phyloP scores from a whole-genome alignment of 2,888 invertebrate genomes.

The Dolomedes plantarius region DNA sequence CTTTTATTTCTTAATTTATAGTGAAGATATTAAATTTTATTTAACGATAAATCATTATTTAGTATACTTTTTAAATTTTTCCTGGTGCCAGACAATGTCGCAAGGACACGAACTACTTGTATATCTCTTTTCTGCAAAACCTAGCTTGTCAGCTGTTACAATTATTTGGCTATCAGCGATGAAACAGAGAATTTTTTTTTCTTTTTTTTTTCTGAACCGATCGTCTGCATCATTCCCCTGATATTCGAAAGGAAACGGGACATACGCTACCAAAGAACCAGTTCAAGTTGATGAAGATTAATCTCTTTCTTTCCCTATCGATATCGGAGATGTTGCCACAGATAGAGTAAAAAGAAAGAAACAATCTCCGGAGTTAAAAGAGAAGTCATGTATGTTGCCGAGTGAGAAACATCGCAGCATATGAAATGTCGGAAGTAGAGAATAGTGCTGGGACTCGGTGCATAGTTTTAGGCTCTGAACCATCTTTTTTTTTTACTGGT shows the following conservation, averaged over 20 bases:
- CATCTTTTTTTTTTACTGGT: too few relatives aligned
- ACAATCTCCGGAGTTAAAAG: slow-evolving; percentile 60
- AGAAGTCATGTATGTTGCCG: slow-evolving; percentile 63
- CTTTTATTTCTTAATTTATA: too few relatives aligned
- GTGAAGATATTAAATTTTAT: too few relatives aligned
- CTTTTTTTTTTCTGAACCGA: not conserved
- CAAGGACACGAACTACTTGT: too few relatives aligned
- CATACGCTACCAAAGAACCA: not conserved
- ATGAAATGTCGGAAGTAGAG: slow-evolving; percentile 12
- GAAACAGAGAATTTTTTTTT: too few relatives aligned
- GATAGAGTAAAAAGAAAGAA: slow-evolving; percentile 28
- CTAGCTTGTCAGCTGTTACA: too few relatives aligned
- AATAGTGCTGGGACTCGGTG: not conserved
- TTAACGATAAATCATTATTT: too few relatives aligned
- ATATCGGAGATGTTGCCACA: slow-evolving; percentile 60
- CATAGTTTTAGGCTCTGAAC: not conserved
- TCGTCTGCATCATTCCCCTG: not conserved
- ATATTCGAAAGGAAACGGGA: not conserved
- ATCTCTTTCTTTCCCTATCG: slow-evolving; percentile 54
- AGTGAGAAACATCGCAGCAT: slow-evolving; percentile 20
- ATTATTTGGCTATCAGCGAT: too few relatives aligned
- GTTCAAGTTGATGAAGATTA: slow-evolving; percentile 66
- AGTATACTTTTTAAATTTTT: too few relatives aligned
- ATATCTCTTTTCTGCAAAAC: too few relatives aligned
- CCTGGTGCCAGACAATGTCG: too few relatives aligned